phyloP scores from a whole-genome alignment of 2,113 vertebrate genomes.

The Cinclus cinclus region DNA sequence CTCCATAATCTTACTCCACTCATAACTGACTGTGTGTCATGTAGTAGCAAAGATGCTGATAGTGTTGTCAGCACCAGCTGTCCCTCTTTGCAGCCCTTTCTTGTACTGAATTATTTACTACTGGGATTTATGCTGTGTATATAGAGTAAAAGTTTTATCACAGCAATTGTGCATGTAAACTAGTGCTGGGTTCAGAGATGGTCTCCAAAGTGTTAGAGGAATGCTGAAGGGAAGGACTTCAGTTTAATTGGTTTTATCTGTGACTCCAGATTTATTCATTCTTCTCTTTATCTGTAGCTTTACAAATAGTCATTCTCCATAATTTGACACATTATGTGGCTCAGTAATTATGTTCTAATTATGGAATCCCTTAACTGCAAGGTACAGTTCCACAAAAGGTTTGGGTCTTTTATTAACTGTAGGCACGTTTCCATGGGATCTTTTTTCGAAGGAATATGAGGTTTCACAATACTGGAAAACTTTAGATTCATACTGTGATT shows the following conservation, averaged over 20 bases:
- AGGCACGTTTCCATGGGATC: neutral
- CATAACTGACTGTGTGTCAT: neutral
- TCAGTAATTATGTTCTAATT: constrained; percentile 53
- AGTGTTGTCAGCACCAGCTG: constrained; percentile 50
- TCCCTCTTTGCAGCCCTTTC: constrained; percentile 31
- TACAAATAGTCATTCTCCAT: constrained; percentile 52
- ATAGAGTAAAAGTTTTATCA: constrained; percentile 40
- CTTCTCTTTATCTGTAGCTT: constrained; percentile 36
- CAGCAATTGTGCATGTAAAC: neutral
- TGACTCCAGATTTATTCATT: constrained; percentile 34
- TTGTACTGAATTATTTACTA: constrained; percentile 55
- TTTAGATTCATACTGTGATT: neutral
- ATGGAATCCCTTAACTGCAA: constrained; percentile 34
- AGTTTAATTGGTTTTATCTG: constrained; percentile 59
- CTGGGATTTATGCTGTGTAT: constrained; percentile 43
- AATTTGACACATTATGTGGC: constrained; percentile 46
- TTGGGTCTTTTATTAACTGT: neutral
- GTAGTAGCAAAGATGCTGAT: constrained; percentile 27
- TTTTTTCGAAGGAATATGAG: neutral
- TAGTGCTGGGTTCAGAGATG: neutral
- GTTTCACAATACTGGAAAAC: neutral
- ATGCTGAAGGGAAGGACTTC: constrained; percentile 29
- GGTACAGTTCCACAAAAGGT: neutral
- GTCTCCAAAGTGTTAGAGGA: constrained; percentile 18
- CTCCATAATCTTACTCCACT: neutral